Evolutionary conservation across 2,888 invertebrate genomes (phyloP).

Genomic region (Esperia sulphurella): DNA sequence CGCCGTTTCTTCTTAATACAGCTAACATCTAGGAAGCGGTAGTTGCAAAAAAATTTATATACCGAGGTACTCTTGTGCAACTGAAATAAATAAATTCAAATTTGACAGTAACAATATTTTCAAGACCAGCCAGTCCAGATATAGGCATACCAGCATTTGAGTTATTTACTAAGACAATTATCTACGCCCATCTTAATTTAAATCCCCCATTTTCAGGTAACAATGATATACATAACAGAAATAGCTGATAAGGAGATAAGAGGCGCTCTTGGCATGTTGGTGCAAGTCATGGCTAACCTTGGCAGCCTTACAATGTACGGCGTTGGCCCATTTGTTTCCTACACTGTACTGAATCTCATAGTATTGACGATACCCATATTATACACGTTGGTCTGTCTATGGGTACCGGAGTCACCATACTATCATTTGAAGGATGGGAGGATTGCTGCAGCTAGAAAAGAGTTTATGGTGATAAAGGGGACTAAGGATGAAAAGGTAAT

Average conservation of each 20-base stretch:
- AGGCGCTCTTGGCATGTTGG: conserved; percentile 67
- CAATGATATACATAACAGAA: conserved; percentile 74
- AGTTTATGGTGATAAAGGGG: conserved; percentile 63
- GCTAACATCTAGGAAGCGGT: too few species aligned
- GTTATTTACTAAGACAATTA: too few species aligned
- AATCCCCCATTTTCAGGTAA: conserved; percentile 52
- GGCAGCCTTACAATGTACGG: conserved; percentile 66
- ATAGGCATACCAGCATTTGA: too few species aligned
- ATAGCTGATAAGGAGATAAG: conserved; percentile 74
- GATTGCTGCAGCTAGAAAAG: conserved; percentile 62
- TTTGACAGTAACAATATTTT: too few species aligned
- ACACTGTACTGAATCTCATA: conserved; percentile 59
- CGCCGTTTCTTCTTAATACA: too few species aligned
- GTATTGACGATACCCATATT: conserved; percentile 65
- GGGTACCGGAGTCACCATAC: conserved; percentile 82
- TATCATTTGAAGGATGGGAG: conserved; percentile 76
- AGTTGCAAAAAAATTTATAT: too few species aligned
- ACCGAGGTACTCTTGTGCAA: too few species aligned
- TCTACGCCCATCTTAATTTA: too few species aligned
- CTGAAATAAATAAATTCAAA: too few species aligned
- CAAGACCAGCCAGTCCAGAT: too few species aligned
- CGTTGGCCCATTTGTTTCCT: conserved; percentile 71
- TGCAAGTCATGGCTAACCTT: conserved; percentile 69
- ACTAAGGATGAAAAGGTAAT: conserved; percentile 58
- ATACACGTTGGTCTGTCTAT: conserved; percentile 67